These are phyloP conservation scores for Carcina quercana DNA, from an alignment of 2,888 invertebrate species.

Conservation along the genomic window DNA sequence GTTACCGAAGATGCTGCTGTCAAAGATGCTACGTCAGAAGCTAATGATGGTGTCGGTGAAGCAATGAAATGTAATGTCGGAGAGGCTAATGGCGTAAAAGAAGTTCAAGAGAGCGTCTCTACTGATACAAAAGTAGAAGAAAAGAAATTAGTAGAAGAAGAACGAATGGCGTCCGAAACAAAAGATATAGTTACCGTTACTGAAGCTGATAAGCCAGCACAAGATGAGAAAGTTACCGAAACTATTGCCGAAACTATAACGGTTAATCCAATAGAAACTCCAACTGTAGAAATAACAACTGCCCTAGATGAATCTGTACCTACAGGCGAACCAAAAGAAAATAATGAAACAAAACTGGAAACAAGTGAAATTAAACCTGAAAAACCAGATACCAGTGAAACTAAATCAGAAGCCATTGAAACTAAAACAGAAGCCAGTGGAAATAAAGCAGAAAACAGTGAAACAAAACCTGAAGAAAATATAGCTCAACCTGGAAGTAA, in stretches of 20 bases:
- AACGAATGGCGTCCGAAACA: too few relatives aligned
- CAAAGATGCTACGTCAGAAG: conserved; percentile 12
- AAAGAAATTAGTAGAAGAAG: conserved; percentile 4
- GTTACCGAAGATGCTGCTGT: conserved; percentile 13
- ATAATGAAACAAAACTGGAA: conserved; percentile 15
- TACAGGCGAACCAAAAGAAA: conserved; percentile 8
- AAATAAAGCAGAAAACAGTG: neutral
- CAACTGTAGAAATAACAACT: conserved; percentile 2
- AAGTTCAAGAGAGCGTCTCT: conserved; percentile 20
- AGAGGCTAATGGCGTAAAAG: conserved; percentile 15
- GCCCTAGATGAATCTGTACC: conserved; percentile 1
- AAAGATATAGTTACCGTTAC: too few relatives aligned
- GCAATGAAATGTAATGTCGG: conserved; percentile 18
- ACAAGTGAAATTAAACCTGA: conserved; percentile 5
- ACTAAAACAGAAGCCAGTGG: conserved; percentile 4
- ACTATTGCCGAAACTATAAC: too few relatives aligned
- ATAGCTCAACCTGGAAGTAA: neutral
- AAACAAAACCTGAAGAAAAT: neutral
- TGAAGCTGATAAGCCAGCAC: too few relatives aligned
- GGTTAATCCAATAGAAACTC: conserved; percentile 1
- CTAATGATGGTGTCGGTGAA: conserved; percentile 2
- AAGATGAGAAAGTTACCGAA: too few relatives aligned
- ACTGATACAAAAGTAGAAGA: conserved; percentile 17
- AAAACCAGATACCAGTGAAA: conserved; percentile 15
- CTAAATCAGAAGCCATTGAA: conserved; percentile 11